Base-by-base conservation (phyloP, 2,888 invertebrate genomes). In the Lepeophtheirus nordmannii region DNA sequence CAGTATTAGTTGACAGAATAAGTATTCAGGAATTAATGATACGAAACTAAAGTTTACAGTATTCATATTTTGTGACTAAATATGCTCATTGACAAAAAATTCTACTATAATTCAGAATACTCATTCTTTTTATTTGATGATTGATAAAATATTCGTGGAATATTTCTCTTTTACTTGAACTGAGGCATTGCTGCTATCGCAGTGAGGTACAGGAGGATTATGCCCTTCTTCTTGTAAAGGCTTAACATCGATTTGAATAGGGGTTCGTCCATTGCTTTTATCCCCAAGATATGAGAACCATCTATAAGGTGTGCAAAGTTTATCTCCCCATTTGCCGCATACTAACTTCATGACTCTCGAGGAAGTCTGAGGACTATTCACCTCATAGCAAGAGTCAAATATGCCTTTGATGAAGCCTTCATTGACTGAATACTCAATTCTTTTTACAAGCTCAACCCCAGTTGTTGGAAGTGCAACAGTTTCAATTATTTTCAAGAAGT, bases 301-400 rank as follows among this genome's bases (percentile, higher is more conserved):
- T 78, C 78, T 75, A 71, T 78, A 72, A 0, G 83, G 77, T 12
- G 77, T 81, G 73, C 94, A 96, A 69, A 82, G 79, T 20, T 81
- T 79, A 0, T 86, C 82, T 1, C 82, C 82, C 77, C 82, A 83
- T 1, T 75, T 73, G 0, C 89, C 90, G 74, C 93, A 93, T 84
- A 94, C 85, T 3, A 90, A 65, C 73, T 86, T 86, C 69, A 94
- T 72, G 0, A 86, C 91, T 71, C 83, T 75, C 73, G 83, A 81
- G 62, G 88, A 87, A 0, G 85, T 82, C 41, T 86, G 83, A 1
- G 91, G 89, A 70, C 86, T 82, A 71, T 85, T 84, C 0, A 90
- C 87, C 78, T 85, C 83, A 71, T 81, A 82, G 74, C 96, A 96
- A 0, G 94, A 91, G 70, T 85, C 81, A 75, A 81, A 94, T 0